phyloP scores from a whole-genome alignment of 1,140 invertebrate genomes.

The Zaprionus davidi region DNA sequence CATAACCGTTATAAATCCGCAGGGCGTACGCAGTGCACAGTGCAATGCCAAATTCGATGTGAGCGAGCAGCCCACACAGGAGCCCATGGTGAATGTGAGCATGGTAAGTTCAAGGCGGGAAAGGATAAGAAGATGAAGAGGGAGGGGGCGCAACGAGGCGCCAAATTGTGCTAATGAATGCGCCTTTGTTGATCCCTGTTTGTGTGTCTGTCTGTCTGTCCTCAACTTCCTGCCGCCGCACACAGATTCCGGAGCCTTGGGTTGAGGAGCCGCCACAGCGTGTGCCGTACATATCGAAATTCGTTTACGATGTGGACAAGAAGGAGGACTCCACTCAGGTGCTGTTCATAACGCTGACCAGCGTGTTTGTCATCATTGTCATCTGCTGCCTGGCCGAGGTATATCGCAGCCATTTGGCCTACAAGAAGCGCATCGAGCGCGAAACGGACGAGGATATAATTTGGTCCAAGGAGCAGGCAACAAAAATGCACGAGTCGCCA shows the following conservation, averaged over 20 bases:
- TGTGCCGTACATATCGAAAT: constrained; percentile 89
- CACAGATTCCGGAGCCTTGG: constrained; percentile 89
- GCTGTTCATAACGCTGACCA: constrained; percentile 89
- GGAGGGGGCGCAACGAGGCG: constrained; percentile 24
- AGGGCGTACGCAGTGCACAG: constrained; percentile 92
- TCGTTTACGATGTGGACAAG: constrained; percentile 88
- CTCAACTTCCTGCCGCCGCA: too few relatives aligned
- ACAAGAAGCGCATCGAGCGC: constrained; percentile 88
- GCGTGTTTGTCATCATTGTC: constrained; percentile 88
- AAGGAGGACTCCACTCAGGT: constrained; percentile 91
- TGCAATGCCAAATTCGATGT: constrained; percentile 90
- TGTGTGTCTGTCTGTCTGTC: too few relatives aligned
- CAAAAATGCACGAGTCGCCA: constrained; percentile 86
- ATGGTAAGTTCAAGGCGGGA: constrained; percentile 85
- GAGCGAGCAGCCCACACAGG: constrained; percentile 86
- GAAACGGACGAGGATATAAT: constrained; percentile 89
- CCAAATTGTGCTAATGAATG: constrained; percentile 70
- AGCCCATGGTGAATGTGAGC: constrained; percentile 88
- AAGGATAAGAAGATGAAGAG: too few relatives aligned
- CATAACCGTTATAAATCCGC: constrained; percentile 91
- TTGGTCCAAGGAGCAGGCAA: constrained; percentile 88
- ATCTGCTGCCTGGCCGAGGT: constrained; percentile 88
- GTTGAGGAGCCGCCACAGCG: constrained; percentile 91
- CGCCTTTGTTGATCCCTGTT: constrained; percentile 28
- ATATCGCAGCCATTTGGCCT: constrained; percentile 87